Conservation (phyloP, 2,797 vertebrate genomes). For the Rhinophrynus dorsalis region DNA sequence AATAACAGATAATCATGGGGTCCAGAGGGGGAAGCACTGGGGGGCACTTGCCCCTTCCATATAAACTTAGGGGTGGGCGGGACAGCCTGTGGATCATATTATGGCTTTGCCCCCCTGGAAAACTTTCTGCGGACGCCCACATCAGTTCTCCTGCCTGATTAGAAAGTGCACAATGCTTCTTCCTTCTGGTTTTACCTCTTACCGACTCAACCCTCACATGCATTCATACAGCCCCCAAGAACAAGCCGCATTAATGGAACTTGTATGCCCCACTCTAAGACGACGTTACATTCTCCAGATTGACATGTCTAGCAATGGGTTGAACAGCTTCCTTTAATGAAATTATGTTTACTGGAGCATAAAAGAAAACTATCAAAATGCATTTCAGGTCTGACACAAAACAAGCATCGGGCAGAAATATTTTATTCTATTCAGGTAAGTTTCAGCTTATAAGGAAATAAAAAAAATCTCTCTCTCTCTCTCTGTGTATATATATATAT, state of each 20-base stretch:
- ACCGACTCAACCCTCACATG: background rate
- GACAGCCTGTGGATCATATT: too few species aligned
- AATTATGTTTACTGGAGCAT: conserved; percentile 36
- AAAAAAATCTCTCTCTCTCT: too few species aligned
- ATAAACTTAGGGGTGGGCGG: too few species aligned
- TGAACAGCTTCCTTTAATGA: conserved; percentile 27
- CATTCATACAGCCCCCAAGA: conserved; percentile 9
- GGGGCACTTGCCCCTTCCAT: too few species aligned
- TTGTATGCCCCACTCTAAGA: conserved; percentile 31
- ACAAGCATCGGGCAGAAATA: conserved; percentile 23
- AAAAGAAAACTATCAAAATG: conserved; percentile 45
- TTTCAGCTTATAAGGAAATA: conserved; percentile 48
- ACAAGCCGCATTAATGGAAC: conserved; percentile 15
- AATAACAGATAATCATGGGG: too few species aligned
- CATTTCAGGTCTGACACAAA: conserved; percentile 37
- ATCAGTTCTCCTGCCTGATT: background rate
- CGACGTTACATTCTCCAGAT: conserved; percentile 25
- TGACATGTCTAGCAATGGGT: conserved; percentile 15
- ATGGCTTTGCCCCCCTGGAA: too few species aligned
- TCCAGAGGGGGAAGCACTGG: too few species aligned
- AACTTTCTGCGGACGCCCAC: too few species aligned
- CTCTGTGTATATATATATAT: too few species aligned
- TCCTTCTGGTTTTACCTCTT: background rate
- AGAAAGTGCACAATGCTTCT: background rate
- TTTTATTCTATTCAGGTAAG: conserved; percentile 52